Evolutionary conservation across 1,140 invertebrate species (phyloP).

Genomic region (Drosophila malerkotliana): DNA sequence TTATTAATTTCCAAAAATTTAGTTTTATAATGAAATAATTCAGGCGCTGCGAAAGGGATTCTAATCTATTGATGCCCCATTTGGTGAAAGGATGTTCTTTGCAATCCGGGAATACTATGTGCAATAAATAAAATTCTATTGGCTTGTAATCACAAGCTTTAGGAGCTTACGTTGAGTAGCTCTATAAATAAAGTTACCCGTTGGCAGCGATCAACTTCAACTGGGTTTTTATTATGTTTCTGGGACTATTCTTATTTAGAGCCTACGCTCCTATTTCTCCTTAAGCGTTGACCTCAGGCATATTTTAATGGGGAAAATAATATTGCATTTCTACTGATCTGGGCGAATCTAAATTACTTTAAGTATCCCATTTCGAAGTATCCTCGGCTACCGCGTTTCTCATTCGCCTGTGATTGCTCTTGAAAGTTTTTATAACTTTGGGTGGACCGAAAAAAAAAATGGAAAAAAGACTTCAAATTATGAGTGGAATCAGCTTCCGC

Average conservation of each 20-base stretch:
- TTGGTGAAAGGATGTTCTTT: too few species aligned
- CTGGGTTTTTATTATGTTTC: background rate
- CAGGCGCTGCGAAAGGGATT: background rate
- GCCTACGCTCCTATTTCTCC: background rate
- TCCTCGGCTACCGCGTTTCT: conserved; percentile 9
- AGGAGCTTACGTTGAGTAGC: background rate
- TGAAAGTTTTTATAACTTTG: conserved; percentile 32
- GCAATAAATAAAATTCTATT: background rate
- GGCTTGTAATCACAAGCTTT: background rate
- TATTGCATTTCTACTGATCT: conserved; percentile 9
- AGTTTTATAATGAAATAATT: conserved; percentile 67
- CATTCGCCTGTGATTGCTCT: conserved; percentile 24
- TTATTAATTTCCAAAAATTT: conserved; percentile 46
- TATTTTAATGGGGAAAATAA: background rate
- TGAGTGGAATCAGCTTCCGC: conserved; percentile 54
- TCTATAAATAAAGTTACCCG: background rate
- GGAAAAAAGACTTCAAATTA: conserved; percentile 47
- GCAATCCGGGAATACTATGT: too few species aligned
- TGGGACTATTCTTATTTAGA: background rate
- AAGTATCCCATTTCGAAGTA: conserved; percentile 27
- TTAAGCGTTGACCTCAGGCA: background rate
- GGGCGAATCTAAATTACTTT: conserved; percentile 13
- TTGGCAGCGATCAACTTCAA: background rate
- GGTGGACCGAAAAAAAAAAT: conserved; percentile 5
- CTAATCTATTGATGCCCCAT: background rate